Evolutionary conservation across 2,113 vertebrate species (phyloP), one percentile per base, ranked within the genome.

Genomic region (Dromas ardeola): DNA sequence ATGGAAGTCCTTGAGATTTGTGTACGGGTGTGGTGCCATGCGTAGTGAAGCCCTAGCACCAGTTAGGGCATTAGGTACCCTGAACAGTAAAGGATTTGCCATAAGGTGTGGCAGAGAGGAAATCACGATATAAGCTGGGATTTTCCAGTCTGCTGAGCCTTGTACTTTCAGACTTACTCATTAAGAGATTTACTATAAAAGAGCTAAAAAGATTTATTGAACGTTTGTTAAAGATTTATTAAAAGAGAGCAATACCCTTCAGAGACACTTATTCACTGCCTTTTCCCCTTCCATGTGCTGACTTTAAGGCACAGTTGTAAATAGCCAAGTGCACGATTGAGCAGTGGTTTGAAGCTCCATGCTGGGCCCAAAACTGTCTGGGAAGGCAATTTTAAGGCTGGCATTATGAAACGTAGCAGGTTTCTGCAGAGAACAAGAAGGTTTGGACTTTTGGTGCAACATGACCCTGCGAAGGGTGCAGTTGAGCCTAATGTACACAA

Each of bases 121-220:
- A 84, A 81, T 88, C 38, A n/a, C 0, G 0, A 5, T 9, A 4
- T 81, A 81, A 94, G 34, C 61, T 93, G 78, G 43, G 88, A 94
- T 92, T 95, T 97, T 97, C 85, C 49, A 62, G 56, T 90, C 85
- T 91, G 73, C 61, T 93, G 92, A 86, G 43, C 76, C 52, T 88
- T 86, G 11, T 86, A 45, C 47, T 72, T 72, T 29, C n/a, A 92
- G 82, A 42, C 19, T 63, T 86, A 15, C 9, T 77, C 20, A 65
- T 92, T 61, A 90, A 85, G 65, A 65, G 49, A 78, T 70, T 86
- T 81, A 36, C 56, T 76, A 61, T 38, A 69, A 73, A 86, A 65
- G n/a, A 89, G 15, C 36, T 89, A 52, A 84, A 80, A 77, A 73
- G 34, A 49, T 92, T 56, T 85, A 16, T 43, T 62, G 49, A 76